Evolutionary conservation across 2,797 vertebrate species (phyloP).

Genomic region (Ibycter americanus): DNA sequence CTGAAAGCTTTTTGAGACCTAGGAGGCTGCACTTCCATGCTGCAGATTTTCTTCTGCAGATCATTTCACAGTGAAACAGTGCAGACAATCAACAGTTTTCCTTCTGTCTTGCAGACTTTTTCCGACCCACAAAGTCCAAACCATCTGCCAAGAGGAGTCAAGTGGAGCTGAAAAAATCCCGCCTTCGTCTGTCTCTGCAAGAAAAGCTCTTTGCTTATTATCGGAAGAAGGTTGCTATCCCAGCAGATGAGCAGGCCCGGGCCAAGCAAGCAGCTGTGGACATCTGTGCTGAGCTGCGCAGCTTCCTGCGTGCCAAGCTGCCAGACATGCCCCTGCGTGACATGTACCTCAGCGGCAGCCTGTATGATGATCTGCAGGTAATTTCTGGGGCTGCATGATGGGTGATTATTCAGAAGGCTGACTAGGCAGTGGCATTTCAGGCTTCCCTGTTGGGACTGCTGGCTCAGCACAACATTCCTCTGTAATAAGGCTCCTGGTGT

Average conservation of each 20-base stretch:
- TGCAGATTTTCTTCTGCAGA: neutral
- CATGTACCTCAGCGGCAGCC: conserved; percentile 97
- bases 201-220: conserved; percentile 92
- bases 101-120: conserved; percentile 70
- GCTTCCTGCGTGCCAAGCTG: conserved; percentile 92
- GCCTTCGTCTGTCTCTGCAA: conserved; percentile 91
- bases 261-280: conserved; percentile 94
- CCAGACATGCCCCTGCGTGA: conserved; percentile 97
- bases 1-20: neutral
- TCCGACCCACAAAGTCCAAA: conserved; percentile 72
- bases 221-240: conserved; percentile 86
- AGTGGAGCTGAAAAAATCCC: conserved; percentile 82
- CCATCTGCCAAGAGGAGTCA: conserved; percentile 76
- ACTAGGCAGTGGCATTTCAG: neutral
- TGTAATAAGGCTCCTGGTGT: neutral
- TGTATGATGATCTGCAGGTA: conserved; percentile 97
- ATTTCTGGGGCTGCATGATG: neutral
- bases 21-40: accelerated
- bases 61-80: neutral
- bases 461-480: conserved; percentile 15
- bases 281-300: conserved; percentile 92
- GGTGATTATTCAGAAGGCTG: neutral
- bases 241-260: conserved; percentile 85
- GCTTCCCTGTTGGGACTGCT: neutral
- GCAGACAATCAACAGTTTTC: neutral